phyloP scores from a whole-genome alignment of 1,140 invertebrate genomes.

The Coelopa frigida region DNA sequence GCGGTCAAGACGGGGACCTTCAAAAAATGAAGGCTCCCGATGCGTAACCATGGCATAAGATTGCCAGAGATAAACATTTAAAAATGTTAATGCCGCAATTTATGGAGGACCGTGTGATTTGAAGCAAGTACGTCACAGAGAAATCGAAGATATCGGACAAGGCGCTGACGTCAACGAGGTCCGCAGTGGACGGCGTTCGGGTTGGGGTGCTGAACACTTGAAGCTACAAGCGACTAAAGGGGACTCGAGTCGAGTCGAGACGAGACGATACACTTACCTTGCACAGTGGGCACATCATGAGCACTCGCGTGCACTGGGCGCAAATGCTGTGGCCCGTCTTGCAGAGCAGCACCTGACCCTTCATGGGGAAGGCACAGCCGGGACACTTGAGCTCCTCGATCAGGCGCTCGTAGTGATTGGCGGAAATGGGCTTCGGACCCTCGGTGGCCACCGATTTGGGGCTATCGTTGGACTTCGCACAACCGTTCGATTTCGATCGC shows the following conservation, averaged over 20 bases:
- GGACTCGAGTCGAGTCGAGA: background rate
- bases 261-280: conserved; percentile 22
- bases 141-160: no score
- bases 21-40: no score
- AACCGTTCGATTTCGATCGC: background rate
- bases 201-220: no score
- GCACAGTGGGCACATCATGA: conserved; percentile 40
- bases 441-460: background rate
- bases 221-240: background rate
- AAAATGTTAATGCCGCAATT: no score
- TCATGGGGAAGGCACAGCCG: conserved; percentile 39
- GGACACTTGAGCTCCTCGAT: conserved; percentile 41
- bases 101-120: no score
- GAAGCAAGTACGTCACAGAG: no score
- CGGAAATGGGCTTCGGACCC: conserved; percentile 16
- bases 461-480: background rate
- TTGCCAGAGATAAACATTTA: no score
- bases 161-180: no score
- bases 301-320: conserved; percentile 34
- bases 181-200: no score
- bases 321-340: conserved; percentile 40
- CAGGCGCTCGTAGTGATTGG: conserved; percentile 35
- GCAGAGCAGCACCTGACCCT: conserved; percentile 35
- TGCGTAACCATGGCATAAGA: no score
- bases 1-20: no score